Evolutionary conservation across 2,113 vertebrate genomes (phyloP), one percentile per base, ranked within the genome.

Genomic region (Chinchilla lanigera): DNA sequence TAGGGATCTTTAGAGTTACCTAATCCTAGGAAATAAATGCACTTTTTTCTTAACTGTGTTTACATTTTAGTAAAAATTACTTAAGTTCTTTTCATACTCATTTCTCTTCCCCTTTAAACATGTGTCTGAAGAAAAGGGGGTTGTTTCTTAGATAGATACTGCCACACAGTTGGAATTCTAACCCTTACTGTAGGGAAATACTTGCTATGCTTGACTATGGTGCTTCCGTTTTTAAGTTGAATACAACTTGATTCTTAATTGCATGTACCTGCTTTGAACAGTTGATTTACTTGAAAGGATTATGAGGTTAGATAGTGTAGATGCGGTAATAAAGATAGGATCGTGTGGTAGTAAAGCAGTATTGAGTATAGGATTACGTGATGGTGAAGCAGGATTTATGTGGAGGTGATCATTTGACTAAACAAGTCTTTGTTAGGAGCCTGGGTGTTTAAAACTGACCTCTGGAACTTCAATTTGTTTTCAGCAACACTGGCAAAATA

Each of bases 281-380:
- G 7, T 93, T 97, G n/a, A 63, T 97, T 92, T 96, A 90, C 65
- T 73, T 86, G 41, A 89, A 92, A 84, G 65, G 54, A 95, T 67
- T 84, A 63, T n/a, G 78, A 33, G 47, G 52, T 89, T 86, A 86
- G 77, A 44, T 65, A 86, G 75, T 81, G 13, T 13, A 87, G 56
- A 65, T 84, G 78, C 9, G 61, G 17, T 54, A 85, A 47, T 97
- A 93, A 89, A 93, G 75, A 87, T 86, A 56, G 56, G 85, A 71
- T 93, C 94, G 41, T 75, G 38, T 83, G 19, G 41, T 61, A 75
- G 78, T 75, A 86, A 33, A 58, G 17, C 33, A 86, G 26, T 86
- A n/a, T 44, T 69, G 35, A n/a, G 65, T 69, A 83, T 85, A 60
- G 52, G 84, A 67, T 93, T 93, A 47, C 63, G 33, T 83, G 30